phyloP scores from a whole-genome alignment of 2,113 vertebrate species.

The Piprites chloris region DNA sequence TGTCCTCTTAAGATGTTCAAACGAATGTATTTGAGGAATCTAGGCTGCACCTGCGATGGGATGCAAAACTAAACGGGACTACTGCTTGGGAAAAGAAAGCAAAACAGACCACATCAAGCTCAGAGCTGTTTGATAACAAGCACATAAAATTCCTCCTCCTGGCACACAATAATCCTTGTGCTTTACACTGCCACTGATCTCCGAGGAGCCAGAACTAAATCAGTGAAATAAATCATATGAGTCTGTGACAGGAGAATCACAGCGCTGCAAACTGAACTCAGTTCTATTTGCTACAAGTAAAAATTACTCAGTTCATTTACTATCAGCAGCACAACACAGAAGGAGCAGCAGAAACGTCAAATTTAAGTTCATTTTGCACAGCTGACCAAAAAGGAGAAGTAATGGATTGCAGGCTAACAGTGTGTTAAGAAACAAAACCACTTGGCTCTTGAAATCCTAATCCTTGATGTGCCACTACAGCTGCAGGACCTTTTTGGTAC shows the following conservation, averaged over 20 bases:
- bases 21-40: not conserved
- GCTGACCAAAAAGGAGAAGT: not conserved
- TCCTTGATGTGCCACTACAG: not conserved
- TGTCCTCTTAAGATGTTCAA: not conserved
- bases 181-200: not conserved
- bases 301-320: not conserved
- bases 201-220: not conserved
- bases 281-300: not conserved
- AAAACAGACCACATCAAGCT: not conserved
- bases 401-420: not conserved
- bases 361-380: not conserved
- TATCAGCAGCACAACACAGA: not conserved
- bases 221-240: not conserved
- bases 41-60: not conserved
- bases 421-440: not conserved
- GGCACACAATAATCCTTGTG: not conserved
- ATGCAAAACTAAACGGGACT: not conserved
- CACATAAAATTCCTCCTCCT: not conserved
- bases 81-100: not conserved
- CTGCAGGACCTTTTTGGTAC: not conserved
- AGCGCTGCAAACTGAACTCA: not conserved
- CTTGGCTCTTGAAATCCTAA: not conserved
- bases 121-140: not conserved
- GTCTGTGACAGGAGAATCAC: not conserved
- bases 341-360: not conserved